phyloP scores from a whole-genome alignment of 2,113 vertebrate species.

The Microtus pennsylvanicus region DNA sequence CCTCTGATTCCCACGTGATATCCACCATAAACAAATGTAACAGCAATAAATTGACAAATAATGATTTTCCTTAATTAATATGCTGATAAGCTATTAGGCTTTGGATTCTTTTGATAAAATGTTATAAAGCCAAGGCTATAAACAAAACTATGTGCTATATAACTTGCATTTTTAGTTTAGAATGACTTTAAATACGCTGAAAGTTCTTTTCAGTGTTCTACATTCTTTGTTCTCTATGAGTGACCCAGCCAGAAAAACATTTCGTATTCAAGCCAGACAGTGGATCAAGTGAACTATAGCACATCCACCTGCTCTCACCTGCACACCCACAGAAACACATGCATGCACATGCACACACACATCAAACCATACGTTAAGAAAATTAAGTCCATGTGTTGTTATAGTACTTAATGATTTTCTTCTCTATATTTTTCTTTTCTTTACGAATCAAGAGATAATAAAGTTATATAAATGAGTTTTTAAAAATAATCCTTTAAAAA shows the following conservation, averaged over 20 bases:
- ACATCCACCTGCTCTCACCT: background rate
- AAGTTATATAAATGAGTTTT: slow-evolving; percentile 88
- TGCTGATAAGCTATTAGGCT: background rate
- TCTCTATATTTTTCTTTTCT: slow-evolving; percentile 92
- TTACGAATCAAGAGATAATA: slow-evolving; percentile 91
- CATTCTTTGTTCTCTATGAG: background rate
- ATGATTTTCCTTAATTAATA: background rate
- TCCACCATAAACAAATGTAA: background rate
- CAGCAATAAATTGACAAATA: background rate
- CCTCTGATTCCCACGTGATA: background rate
- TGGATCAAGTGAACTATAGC: background rate
- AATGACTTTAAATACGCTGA: slow-evolving; percentile 13
- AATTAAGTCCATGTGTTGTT: background rate
- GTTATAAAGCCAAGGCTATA: slow-evolving; percentile 8
- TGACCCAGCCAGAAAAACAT: slow-evolving; percentile 7
- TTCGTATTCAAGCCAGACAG: background rate
- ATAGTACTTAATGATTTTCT: slow-evolving; percentile 77
- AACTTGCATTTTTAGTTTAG: background rate
- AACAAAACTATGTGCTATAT: background rate
- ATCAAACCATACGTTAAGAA: background rate
- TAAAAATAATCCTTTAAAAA: no score
- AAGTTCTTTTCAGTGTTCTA: slow-evolving; percentile 43
- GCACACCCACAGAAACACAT: background rate
- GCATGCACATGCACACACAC: background rate
- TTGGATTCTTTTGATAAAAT: slow-evolving; percentile 29